Evolutionary conservation across 2,113 vertebrate species (phyloP), one percentile per base, ranked within the genome.

Genomic region (Peucedramus taeniatus): DNA sequence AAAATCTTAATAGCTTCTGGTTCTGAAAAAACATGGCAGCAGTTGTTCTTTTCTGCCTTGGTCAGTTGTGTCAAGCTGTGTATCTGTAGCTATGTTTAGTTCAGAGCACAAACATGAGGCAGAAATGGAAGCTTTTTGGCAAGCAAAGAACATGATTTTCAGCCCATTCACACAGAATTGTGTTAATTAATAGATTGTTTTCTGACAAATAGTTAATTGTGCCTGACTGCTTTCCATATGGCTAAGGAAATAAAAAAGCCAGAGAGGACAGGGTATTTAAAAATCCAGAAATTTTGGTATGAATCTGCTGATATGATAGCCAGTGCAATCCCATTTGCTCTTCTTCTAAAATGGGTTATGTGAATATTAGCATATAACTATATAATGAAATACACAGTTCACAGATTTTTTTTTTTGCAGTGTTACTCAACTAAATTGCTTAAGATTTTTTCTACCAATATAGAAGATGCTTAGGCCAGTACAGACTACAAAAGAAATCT

Each of bases 181-280:
- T 89, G 44, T 86, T 96, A 96, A 96, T 96, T 83, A 93, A 89
- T 92, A 87, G 72, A 88, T 90, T 93, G 76, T 93, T 96, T 95
- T 93, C 83, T 94, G 69, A 93, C 83, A 89, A 96, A 93, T 45
- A 78, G 76, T 97, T 95, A 95, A 92, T 95, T 91, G 60, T 92
- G 83, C 65, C 49, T 97, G 72, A 81, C 85, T 92, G 30, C 51
- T 87, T 96, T 87, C 79, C 76, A 74, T 93, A 75, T 75, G 57
- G 72, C 69, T 82, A 82, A 81, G 65, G 57, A 83, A 90, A 71
- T 68, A 57, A 80, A 94, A 85, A 90, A 90, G 47, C 51, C 71
- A 53, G 3, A 21, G 50, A 92, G 45, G 45, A 74, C 40, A n/a
- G 8, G 7, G 23, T 80, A 82, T 49, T 87, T 87, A 65, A 88